These are phyloP conservation scores for Disparrhopalites patrizii DNA, from an alignment of 2,888 invertebrate species.

Conservation along the genomic window DNA sequence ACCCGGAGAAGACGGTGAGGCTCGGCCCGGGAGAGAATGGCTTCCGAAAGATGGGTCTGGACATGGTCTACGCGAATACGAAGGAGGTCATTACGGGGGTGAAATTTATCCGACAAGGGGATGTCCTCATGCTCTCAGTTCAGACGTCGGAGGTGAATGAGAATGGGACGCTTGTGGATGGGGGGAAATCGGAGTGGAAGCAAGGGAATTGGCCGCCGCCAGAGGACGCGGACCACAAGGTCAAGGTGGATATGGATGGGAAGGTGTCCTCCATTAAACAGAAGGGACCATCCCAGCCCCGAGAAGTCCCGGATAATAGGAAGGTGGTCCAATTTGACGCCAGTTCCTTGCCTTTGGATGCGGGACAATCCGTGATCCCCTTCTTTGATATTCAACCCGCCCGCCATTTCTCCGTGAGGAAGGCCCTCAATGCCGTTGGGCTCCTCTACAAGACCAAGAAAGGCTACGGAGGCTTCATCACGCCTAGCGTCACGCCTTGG, in stretches of 20 bases:
- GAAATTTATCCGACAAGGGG: slow-evolving; percentile 12
- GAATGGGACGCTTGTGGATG: background rate
- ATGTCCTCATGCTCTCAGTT: slow-evolving; percentile 12
- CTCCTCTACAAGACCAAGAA: slow-evolving; percentile 29
- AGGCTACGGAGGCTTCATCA: slow-evolving; percentile 30
- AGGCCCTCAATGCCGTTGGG: slow-evolving; percentile 23
- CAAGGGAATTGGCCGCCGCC: slow-evolving; percentile 20
- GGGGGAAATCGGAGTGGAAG: slow-evolving; percentile 1
- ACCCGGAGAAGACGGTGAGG: background rate
- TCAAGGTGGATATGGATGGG: slow-evolving; percentile 12
- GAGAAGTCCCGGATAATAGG: slow-evolving; percentile 17
- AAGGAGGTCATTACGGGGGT: slow-evolving; percentile 27
- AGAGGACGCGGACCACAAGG: background rate
- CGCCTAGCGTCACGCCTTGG: slow-evolving; percentile 16
- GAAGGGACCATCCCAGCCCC: slow-evolving; percentile 29
- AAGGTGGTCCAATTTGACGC: slow-evolving; percentile 28
- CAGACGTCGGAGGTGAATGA: background rate
- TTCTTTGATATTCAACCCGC: slow-evolving; percentile 28
- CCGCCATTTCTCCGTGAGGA: slow-evolving; percentile 7
- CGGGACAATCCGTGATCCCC: slow-evolving; percentile 28
- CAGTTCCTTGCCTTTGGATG: slow-evolving; percentile 24
- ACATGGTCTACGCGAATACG: slow-evolving; percentile 16
- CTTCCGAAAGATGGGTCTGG: slow-evolving; percentile 27
- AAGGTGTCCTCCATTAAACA: slow-evolving; percentile 12
- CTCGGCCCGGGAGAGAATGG: slow-evolving; percentile 9